These are phyloP conservation scores for Andrena minutula DNA, from an alignment of 2,888 invertebrate genomes.

Conservation along the genomic window DNA sequence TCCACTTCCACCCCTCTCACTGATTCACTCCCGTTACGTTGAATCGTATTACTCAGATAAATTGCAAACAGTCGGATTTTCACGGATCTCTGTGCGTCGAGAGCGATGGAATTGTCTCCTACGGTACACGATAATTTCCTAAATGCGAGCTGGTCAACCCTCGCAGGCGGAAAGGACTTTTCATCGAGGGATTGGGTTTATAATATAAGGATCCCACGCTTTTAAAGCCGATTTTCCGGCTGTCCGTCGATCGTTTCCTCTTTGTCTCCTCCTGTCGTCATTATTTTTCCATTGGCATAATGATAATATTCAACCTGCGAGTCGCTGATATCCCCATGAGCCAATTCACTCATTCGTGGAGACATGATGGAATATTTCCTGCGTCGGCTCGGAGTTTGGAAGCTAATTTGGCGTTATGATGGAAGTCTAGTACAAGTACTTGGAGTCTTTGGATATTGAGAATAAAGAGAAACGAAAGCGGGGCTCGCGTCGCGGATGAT, in stretches of 20 bases:
- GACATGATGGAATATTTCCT: not conserved
- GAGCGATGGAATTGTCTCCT: constrained; percentile 78
- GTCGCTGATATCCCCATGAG: constrained; percentile 41
- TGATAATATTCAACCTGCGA: constrained; percentile 49
- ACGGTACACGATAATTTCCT: constrained; percentile 68
- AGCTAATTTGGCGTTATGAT: not conserved
- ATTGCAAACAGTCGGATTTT: constrained; percentile 79
- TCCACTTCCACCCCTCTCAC: not conserved
- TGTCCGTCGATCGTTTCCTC: constrained; percentile 41
- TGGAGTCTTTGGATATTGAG: not conserved
- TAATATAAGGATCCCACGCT: constrained; percentile 47
- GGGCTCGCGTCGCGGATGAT: too few species aligned
- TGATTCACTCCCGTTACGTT: constrained; percentile 66
- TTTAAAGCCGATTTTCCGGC: constrained; percentile 62
- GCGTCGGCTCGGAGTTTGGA: not conserved
- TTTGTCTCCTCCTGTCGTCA: constrained; percentile 25
- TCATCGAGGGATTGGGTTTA: constrained; percentile 42
- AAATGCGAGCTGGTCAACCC: constrained; percentile 62
- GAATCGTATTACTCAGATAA: constrained; percentile 81
- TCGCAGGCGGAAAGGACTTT: constrained; percentile 55
- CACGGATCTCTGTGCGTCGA: constrained; percentile 69
- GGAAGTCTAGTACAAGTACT: not conserved
- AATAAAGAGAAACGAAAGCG: not conserved
- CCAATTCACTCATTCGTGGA: constrained; percentile 15
- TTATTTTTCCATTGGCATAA: constrained; percentile 61